phyloP scores from a whole-genome alignment of 2,113 vertebrate genomes.

The Pelecanus crispus region DNA sequence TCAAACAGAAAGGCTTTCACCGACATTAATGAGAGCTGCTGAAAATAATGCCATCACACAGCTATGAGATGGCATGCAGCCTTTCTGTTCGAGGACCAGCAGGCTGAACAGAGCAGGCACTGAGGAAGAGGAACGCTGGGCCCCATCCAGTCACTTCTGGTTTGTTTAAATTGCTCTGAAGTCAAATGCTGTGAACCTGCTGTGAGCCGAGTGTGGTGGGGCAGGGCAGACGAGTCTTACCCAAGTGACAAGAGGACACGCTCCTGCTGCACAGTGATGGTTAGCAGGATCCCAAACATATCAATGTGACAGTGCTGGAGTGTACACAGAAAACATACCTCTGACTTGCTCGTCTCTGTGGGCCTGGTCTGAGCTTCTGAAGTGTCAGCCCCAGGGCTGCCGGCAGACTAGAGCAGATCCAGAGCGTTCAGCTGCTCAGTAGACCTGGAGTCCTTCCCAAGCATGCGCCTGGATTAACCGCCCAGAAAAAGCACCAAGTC shows the following conservation, averaged over 20 bases:
- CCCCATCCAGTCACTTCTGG: neutral
- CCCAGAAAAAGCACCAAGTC: neutral
- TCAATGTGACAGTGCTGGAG: neutral
- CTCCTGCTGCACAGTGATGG: neutral
- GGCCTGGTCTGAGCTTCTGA: neutral
- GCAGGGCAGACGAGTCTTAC: neutral
- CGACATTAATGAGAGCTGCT: neutral
- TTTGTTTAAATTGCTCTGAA: neutral
- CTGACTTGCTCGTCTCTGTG: neutral
- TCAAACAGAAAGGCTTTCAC: conserved; percentile 61
- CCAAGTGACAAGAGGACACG: neutral
- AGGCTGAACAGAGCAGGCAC: neutral
- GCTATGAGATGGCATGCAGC: neutral
- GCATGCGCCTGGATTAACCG: neutral
- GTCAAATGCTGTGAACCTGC: neutral
- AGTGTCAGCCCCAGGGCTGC: neutral
- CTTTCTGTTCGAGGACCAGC: neutral
- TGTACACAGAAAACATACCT: neutral
- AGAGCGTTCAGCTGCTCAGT: neutral
- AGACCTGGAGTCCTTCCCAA: neutral
- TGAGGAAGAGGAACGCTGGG: neutral
- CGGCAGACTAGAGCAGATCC: neutral
- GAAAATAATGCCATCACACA: conserved; percentile 42
- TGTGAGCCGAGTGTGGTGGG: neutral
- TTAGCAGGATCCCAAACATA: neutral